Percentiles rank a stretch among this genome's conserved stretches.
Conservation (phyloP, 2,888 invertebrate genomes). For the Trichopria drosophilae region DNA sequence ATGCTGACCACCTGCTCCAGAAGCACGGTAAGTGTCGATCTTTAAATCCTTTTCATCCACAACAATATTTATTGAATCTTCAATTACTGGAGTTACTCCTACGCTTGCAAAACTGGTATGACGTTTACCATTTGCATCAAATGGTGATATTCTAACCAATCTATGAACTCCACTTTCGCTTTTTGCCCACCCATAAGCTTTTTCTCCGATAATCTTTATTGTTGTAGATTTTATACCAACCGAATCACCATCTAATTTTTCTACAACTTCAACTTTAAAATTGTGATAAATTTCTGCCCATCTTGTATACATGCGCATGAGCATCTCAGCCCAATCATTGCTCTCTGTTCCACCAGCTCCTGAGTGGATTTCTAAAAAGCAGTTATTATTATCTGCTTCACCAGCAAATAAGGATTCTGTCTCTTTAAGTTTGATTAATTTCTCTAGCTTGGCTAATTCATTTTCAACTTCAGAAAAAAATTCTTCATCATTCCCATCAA, state of each 20-base stretch:
- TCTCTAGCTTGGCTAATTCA: constrained; percentile 8
- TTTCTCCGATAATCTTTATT: constrained; percentile 12
- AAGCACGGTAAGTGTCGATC: constrained; percentile 17
- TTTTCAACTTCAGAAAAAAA: constrained; percentile 17
- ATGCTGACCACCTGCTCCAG: constrained; percentile 23
- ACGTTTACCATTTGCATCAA: constrained; percentile 20
- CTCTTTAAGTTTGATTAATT: constrained; percentile 10
- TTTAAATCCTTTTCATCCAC: constrained; percentile 18
- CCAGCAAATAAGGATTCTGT: constrained; percentile 17
- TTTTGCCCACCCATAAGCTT: constrained; percentile 21
- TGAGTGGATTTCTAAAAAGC: constrained; percentile 18
- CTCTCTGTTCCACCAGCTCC: constrained; percentile 24
- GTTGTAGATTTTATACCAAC: constrained; percentile 20
- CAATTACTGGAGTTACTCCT: constrained; percentile 16
- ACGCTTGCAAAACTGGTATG: constrained; percentile 23
- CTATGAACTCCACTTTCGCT: constrained; percentile 25
- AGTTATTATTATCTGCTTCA: constrained; percentile 21
- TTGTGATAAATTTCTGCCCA: constrained; percentile 17
- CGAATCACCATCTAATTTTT: constrained; percentile 10
- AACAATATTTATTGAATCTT: constrained; percentile 16
- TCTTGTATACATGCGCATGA: constrained; percentile 17
- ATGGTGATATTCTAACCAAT: constrained; percentile 22
- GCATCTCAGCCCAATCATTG: constrained; percentile 17
- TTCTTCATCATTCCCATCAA: constrained; percentile 20
- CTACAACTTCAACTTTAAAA: constrained; percentile 13